phyloP scores from a whole-genome alignment of 2,888 invertebrate species.

The Trichacis sp. region DNA sequence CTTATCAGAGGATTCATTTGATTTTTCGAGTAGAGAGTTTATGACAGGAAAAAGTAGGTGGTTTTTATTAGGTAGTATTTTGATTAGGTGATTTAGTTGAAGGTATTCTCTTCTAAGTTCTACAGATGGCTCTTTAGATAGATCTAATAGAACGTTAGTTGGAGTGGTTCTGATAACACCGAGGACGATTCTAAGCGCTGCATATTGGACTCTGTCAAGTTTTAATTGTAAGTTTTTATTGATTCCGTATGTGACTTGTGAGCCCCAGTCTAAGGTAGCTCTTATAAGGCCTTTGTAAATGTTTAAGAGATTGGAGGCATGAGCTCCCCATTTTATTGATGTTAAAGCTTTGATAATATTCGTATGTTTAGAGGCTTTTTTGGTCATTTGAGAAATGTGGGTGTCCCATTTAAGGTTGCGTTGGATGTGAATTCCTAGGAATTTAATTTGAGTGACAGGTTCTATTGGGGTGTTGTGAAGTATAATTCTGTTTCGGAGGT shows the following conservation, averaged over 20 bases:
- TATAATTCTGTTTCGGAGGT: not conserved
- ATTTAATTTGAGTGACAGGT: not conserved
- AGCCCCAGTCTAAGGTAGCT: not conserved
- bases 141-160: too few relatives aligned
- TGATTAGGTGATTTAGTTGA: too few relatives aligned
- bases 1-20: too few relatives aligned
- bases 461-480: not conserved
- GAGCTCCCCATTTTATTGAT: not conserved
- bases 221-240: not conserved
- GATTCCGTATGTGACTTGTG: not conserved
- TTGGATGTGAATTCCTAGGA: not conserved
- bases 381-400: not conserved
- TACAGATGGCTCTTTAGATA: too few relatives aligned
- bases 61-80: too few relatives aligned
- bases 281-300: not conserved
- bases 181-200: not conserved
- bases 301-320: not conserved
- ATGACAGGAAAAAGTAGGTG: too few relatives aligned
- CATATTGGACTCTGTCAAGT: too few relatives aligned
- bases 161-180: too few relatives aligned
- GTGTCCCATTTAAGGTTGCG: not conserved
- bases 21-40: too few relatives aligned
- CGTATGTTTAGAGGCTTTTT: too few relatives aligned
- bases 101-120: too few relatives aligned
- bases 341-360: not conserved